Evolutionary conservation across 2,113 vertebrate species (phyloP).

Genomic region (Pelusios castaneus): DNA sequence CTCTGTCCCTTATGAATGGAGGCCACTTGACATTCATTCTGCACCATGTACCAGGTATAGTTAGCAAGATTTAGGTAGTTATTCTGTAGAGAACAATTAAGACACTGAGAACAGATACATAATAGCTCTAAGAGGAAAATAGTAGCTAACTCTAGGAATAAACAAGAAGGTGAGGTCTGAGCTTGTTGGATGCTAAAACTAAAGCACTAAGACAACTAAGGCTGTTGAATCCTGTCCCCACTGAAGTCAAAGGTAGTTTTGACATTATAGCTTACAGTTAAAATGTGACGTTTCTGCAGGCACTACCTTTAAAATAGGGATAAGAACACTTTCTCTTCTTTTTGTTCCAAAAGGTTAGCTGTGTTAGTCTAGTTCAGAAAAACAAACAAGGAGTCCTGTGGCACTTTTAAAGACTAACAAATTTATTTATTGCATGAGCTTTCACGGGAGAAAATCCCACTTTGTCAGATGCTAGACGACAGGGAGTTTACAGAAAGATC

Average conservation of each 20-base stretch:
- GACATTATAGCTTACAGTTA: background rate
- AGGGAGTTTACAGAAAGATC: no score
- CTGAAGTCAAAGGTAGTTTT: background rate
- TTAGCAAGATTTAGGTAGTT: conserved; percentile 11
- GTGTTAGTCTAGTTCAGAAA: no score
- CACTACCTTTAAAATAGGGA: background rate
- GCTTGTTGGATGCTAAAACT: background rate
- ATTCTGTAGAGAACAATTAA: conserved; percentile 7
- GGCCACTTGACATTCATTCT: conserved; percentile 66
- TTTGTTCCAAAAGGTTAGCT: no score
- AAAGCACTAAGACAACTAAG: no score
- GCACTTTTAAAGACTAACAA: no score
- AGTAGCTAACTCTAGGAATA: conserved; percentile 12
- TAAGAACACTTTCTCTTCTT: background rate
- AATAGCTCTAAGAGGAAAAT: background rate
- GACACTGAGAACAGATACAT: background rate
- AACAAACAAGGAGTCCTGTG: no score
- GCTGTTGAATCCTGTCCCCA: background rate
- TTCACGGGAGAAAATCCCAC: no score
- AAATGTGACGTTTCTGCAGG: background rate
- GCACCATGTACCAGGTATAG: conserved; percentile 1
- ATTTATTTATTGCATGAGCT: no score
- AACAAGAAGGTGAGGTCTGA: background rate
- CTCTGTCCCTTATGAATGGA: conserved; percentile 43
- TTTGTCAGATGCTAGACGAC: no score